Evolutionary conservation across 2,113 vertebrate species (phyloP).

Genomic region (Toxotes chatareus): DNA sequence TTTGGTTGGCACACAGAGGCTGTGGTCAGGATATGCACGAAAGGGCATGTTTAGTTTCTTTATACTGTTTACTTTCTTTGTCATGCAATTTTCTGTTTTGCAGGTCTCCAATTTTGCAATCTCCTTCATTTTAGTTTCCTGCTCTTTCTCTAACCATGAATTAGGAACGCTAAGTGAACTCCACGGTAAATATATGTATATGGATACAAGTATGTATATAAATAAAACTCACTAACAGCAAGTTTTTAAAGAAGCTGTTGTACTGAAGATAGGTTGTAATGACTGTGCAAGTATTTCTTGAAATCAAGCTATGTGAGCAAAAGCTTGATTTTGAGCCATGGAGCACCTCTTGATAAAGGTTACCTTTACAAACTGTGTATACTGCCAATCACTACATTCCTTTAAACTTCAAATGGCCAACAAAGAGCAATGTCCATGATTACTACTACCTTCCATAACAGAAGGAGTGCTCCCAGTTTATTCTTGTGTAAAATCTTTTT

Average conservation of each 20-base stretch:
- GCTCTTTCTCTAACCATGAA: conserved; percentile 39
- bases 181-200: neutral
- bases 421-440: neutral
- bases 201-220: neutral
- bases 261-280: neutral
- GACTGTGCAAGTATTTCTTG: neutral
- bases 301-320: neutral
- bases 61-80: conserved; percentile 67
- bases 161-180: conserved; percentile 10
- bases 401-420: neutral
- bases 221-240: neutral
- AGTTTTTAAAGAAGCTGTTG: neutral
- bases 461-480: neutral
- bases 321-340: neutral
- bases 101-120: conserved; percentile 44
- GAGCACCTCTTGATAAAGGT: neutral
- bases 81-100: conserved; percentile 54
- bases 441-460: neutral
- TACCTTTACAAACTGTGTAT: neutral
- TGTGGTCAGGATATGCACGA: conserved; percentile 70
- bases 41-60: conserved; percentile 67
- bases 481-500: neutral
- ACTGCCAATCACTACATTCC: neutral
- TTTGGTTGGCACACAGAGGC: conserved; percentile 71
- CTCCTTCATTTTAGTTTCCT: conserved; percentile 32